Percentiles rank a stretch among this genome's conserved stretches.
Evolutionary conservation across 2,888 invertebrate species (phyloP).

Genomic region (Cremastobaeus sp.): DNA sequence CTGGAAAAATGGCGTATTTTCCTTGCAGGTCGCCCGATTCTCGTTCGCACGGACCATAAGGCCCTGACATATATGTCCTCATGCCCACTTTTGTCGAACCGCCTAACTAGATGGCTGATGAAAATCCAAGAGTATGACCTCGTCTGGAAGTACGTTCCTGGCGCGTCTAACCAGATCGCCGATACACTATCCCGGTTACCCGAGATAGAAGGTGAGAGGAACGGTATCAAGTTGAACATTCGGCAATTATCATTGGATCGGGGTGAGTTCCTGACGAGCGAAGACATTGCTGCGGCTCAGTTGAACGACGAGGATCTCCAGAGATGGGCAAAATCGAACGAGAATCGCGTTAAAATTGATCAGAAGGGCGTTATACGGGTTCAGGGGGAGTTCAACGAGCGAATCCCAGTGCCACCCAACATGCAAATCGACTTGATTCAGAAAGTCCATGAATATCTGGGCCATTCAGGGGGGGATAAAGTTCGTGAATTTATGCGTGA

Average conservation of each 20-base stretch:
- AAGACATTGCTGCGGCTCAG: too few species aligned
- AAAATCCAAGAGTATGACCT: slow-evolving; percentile 11
- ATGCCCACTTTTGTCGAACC: slow-evolving; percentile 5
- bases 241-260: too few species aligned
- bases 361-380: neutral
- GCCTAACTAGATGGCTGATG: slow-evolving; percentile 14
- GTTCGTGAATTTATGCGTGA: neutral
- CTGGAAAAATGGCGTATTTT: slow-evolving; percentile 12
- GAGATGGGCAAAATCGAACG: too few species aligned
- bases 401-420: slow-evolving; percentile 2
- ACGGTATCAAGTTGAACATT: too few species aligned
- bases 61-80: slow-evolving; percentile 16
- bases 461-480: slow-evolving; percentile 7
- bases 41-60: slow-evolving; percentile 18
- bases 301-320: too few species aligned
- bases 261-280: too few species aligned
- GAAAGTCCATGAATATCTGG: neutral
- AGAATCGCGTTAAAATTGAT: neutral
- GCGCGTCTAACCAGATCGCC: neutral
- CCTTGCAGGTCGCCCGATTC: slow-evolving; percentile 5
- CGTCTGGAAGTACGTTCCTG: slow-evolving; percentile 10
- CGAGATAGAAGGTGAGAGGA: neutral
- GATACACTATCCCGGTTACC: neutral
- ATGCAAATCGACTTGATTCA: neutral
- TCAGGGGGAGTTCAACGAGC: neutral